Evolutionary conservation across 2,888 invertebrate genomes (phyloP).

Genomic region (Blera fallax): DNA sequence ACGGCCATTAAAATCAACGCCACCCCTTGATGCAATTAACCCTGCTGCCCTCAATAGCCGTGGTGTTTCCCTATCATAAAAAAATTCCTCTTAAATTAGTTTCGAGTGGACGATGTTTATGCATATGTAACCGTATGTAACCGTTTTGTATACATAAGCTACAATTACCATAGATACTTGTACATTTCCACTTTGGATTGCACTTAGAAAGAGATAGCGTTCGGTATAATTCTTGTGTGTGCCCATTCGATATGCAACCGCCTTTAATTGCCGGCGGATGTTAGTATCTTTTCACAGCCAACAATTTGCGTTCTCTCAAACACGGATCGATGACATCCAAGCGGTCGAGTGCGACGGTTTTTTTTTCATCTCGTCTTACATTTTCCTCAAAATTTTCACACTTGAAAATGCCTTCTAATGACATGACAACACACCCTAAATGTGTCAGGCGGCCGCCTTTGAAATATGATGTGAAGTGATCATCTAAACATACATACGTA

Average conservation of each 20-base stretch:
- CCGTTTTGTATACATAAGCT: slow-evolving; percentile 11
- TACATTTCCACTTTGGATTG: slow-evolving; percentile 58
- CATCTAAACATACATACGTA: slow-evolving; percentile 9
- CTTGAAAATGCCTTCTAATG: slow-evolving; percentile 63
- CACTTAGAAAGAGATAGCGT: slow-evolving; percentile 17
- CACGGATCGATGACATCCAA: slow-evolving; percentile 61
- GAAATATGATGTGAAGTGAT: slow-evolving; percentile 40
- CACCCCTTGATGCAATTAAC: slow-evolving; percentile 31
- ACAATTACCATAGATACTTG: slow-evolving; percentile 47
- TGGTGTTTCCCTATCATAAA: slow-evolving; percentile 4
- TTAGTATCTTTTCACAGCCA: slow-evolving; percentile 62
- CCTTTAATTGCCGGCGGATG: slow-evolving; percentile 67
- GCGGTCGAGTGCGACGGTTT: slow-evolving; percentile 53
- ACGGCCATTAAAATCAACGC: slow-evolving; percentile 33
- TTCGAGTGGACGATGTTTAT: slow-evolving; percentile 49
- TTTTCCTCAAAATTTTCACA: slow-evolving; percentile 56
- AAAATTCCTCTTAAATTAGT: slow-evolving; percentile 50
- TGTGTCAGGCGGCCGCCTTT: slow-evolving; percentile 51
- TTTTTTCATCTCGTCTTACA: background rate
- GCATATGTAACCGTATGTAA: slow-evolving; percentile 36
- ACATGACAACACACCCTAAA: slow-evolving; percentile 51
- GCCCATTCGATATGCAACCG: slow-evolving; percentile 44
- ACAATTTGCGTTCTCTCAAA: slow-evolving; percentile 57
- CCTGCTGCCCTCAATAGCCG: slow-evolving; percentile 19
- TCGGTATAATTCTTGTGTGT: background rate